Percentiles rank a stretch among this genome's conserved stretches.
phyloP scores from a whole-genome alignment of 2,888 invertebrate genomes.

The Eutolmus rufibarbis region DNA sequence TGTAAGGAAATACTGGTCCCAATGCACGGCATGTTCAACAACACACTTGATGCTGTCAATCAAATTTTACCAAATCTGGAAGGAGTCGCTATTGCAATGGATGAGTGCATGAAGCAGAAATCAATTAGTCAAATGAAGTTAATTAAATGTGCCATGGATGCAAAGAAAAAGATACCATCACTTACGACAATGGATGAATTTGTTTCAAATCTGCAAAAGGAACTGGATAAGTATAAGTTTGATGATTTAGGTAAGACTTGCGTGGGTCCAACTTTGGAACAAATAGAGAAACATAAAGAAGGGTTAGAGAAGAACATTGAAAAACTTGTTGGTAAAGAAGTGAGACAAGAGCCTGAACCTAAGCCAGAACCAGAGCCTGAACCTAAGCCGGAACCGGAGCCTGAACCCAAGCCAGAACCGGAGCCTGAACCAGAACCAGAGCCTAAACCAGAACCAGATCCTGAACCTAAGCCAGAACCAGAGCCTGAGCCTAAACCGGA shows the following conservation, averaged over 20 bases:
- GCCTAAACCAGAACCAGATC: not conserved
- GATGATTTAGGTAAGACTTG: not conserved
- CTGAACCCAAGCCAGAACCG: not conserved
- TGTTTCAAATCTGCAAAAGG: not conserved
- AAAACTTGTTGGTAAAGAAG: not conserved
- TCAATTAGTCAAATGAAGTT: not conserved
- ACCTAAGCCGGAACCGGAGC: not conserved
- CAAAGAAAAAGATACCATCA: not conserved
- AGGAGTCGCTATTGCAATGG: not conserved
- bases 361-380: not conserved
- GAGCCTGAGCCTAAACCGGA: not conserved
- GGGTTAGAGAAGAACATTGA: not conserved
- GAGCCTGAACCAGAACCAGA: not conserved
- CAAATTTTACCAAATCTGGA: not conserved
- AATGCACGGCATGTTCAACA: not conserved
- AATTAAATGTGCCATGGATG: conserved; percentile 2
- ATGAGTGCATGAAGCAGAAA: not conserved
- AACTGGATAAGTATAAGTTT: not conserved
- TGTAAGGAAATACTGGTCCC: not conserved
- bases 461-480: not conserved
- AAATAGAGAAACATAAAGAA: not conserved
- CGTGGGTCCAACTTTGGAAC: not conserved
- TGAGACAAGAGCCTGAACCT: not conserved
- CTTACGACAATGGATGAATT: not conserved
- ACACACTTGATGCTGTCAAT: not conserved